Percentiles rank a stretch among this genome's conserved stretches.
Evolutionary conservation across 2,113 vertebrate genomes (phyloP).

Genomic region (Carettochelys insculpta): DNA sequence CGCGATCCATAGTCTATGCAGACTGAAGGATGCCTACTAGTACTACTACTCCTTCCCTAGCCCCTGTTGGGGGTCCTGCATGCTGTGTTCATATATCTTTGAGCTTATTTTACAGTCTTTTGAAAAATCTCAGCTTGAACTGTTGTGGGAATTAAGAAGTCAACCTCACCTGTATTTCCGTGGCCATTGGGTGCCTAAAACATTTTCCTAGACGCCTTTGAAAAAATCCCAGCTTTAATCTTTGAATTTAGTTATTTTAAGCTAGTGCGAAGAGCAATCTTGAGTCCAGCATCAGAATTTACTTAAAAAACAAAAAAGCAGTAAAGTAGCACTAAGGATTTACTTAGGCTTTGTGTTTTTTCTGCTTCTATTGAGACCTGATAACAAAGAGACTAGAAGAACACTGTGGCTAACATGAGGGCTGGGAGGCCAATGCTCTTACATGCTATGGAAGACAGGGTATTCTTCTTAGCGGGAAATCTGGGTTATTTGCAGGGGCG

Average conservation of each 20-base stretch:
- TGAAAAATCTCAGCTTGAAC: background rate
- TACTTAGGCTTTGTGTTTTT: too few species aligned
- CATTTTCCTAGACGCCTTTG: background rate
- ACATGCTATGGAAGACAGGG: background rate
- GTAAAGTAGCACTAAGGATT: too few species aligned
- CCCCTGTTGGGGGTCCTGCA: too few species aligned
- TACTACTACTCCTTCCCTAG: too few species aligned
- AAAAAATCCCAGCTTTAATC: background rate
- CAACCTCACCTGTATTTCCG: background rate
- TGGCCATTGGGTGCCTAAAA: background rate
- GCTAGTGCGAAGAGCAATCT: background rate
- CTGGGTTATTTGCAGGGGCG: slow-evolving; percentile 71
- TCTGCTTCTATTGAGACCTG: background rate
- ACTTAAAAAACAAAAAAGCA: too few species aligned
- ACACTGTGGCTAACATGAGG: background rate
- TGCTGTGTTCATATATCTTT: background rate
- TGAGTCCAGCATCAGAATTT: background rate
- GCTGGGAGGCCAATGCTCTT: background rate
- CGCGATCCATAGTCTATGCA: too few species aligned
- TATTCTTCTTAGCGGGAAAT: slow-evolving; percentile 57
- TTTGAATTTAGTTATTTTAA: background rate
- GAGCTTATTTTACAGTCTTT: background rate
- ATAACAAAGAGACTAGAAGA: slow-evolving; percentile 16
- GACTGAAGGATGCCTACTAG: too few species aligned
- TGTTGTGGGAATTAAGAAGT: fast-evolving